Base-by-base conservation (phyloP, 2,797 vertebrate genomes). In the Thalassophryne amazonica region DNA sequence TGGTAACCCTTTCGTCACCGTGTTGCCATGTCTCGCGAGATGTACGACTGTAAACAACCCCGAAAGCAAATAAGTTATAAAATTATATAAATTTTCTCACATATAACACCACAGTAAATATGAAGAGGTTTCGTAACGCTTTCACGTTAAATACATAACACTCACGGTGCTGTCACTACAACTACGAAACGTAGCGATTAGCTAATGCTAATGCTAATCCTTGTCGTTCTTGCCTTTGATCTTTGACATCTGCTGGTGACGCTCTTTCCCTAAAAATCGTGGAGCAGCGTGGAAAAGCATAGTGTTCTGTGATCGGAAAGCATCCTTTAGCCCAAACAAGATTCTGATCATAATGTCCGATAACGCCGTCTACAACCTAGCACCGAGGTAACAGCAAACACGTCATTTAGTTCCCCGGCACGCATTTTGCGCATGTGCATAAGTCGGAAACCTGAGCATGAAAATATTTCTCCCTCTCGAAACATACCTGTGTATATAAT, bases 191-290 rank as follows among this genome's bases (percentile, higher is more conserved):
- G n/a, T n/a, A n/a, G n/a, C n/a, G n/a, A n/a, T n/a, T n/a, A n/a
- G 29, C 11, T 12, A 5, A 4, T 2, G 2, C 3, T 8, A 30
- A 6, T 3, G 7, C 4, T 16, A 25, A 13, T 38, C 0, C 4
- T 10, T 14, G 2, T 34, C 10, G 21, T 6, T 27, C 76, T 80
- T 78, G 76, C 80, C 81, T 81, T 83, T 79, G 33, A 40, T 52
- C 13, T 8, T 1, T 9, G 1, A 5, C 48, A 24, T 59, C 31
- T 47, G 75, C 15, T 20, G n/a, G 11, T 40, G 50, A 23, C 77
- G 22, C 0, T 6, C 2, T n/a, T 45, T 53, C 27, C 32, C 43
- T 7, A 25, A 5, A 1, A 50, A 8, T 25, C 28, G 9, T 0
- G 42, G n/a, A 37, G 29, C 7, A 5, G 33, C 17, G 1, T 36